These are phyloP conservation scores for Desmophyllum pertusum DNA, from an alignment of 92 coral and sea anemone species.

Conservation along the genomic window DNA sequence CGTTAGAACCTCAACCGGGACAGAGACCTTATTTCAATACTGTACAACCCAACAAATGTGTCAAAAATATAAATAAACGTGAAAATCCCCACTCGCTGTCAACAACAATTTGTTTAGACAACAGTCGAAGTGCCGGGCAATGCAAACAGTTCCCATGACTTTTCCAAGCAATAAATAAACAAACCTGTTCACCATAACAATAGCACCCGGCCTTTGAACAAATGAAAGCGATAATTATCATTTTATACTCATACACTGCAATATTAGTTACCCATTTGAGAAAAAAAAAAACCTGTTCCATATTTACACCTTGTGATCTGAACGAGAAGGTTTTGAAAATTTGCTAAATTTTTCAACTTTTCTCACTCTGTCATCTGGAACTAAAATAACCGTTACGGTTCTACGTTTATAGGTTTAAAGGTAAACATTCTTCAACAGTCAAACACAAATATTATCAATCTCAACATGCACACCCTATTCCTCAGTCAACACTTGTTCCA, in stretches of 20 bases:
- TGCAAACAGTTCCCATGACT: background rate
- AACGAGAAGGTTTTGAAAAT: background rate
- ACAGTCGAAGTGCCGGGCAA: background rate
- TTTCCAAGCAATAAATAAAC: conserved; percentile 19
- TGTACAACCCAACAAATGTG: background rate
- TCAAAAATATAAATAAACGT: conserved; percentile 1
- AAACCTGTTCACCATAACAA: background rate
- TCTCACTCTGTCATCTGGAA: background rate
- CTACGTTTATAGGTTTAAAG: background rate
- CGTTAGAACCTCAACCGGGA: no score
- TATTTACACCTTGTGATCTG: background rate
- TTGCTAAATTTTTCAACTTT: background rate
- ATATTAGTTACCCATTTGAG: background rate
- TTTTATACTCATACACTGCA: background rate
- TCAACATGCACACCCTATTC: background rate
- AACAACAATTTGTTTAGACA: background rate
- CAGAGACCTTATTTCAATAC: background rate
- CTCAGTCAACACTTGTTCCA: background rate
- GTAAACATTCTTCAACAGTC: background rate
- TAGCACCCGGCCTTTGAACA: background rate
- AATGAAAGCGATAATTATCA: background rate
- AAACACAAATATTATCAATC: background rate
- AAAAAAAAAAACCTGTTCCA: background rate
- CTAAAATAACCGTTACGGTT: background rate
- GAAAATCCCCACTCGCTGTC: background rate